Evolutionary conservation across 2,888 invertebrate species (phyloP).

Genomic region (Noctua pronuba): DNA sequence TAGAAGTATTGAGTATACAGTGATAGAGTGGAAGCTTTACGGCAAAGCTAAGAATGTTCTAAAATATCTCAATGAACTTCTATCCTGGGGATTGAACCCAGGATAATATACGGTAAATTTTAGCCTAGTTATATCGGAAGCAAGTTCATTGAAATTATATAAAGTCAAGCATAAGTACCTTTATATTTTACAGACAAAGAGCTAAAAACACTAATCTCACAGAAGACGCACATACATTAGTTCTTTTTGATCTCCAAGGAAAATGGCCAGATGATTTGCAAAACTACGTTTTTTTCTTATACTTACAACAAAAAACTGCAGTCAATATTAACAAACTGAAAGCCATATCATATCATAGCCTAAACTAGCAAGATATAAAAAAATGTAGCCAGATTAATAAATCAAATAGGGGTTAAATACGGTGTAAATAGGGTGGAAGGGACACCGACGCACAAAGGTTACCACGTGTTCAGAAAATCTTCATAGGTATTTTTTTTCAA

Average conservation of each 20-base stretch:
- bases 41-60: not conserved
- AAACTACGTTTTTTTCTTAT: not conserved
- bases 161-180: not conserved
- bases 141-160: not conserved
- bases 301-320: not conserved
- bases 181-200: not conserved
- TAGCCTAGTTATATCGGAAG: not conserved
- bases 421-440: too few species aligned
- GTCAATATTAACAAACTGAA: not conserved
- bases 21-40: not conserved
- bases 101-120: not conserved
- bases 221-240: not conserved
- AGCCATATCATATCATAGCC: conserved; percentile 6
- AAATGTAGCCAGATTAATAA: not conserved
- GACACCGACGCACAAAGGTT: too few species aligned
- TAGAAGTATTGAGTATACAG: not conserved
- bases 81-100: conserved; percentile 2
- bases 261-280: not conserved
- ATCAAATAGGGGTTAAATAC: not conserved
- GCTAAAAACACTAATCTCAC: not conserved
- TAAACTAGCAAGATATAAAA: conserved; percentile 28
- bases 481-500: too few species aligned
- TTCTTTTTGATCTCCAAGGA: not conserved
- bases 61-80: not conserved
- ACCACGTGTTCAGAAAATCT: too few species aligned